Evolutionary conservation across 1,140 invertebrate genomes (phyloP), one percentile per base, ranked within the genome.

Genomic region (Mamestra configurata): DNA sequence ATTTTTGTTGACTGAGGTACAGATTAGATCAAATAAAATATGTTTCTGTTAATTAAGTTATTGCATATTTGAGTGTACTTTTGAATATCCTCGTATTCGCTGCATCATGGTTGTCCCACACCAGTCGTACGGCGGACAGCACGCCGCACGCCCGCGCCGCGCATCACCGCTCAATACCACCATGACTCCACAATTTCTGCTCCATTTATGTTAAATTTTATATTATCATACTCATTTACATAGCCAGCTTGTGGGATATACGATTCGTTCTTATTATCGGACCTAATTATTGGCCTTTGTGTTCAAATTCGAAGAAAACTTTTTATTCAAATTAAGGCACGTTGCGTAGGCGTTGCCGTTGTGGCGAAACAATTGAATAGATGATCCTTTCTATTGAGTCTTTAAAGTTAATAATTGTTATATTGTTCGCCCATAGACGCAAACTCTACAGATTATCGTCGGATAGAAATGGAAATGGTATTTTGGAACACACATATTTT

Each of bases 191-290:
- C 93, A 93, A 86, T 88, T 92, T 94, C 88, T 88, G 86, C 89
- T 92, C 89, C 89, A 92, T 92, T 94, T 93, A 93, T 89, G 88
- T 90, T 92, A 88, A 92, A 91, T 89, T 89, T 86, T 84, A 92
- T 83, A 94, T 94, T 94, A 93, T 92, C 92, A 94, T 94, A 94
- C 89, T 86, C 85, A 94, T 94, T 94, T 93, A 91, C 92, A 94
- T 94, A 93, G 84, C 87, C 84, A 84, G 86, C 86, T 80, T 82
- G 85, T 85, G 84, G 85, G 83, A 88, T 88, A 88, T 88, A 90
- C 82, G 86, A 77, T 86, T 79, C 84, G 64, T 86, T 84, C 85
- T 90, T 92, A 91, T 91, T 90, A 93, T 90, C 85, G 90, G 83
- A 89, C 89, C 89, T 94, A 94, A 94, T 94, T 93, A 94, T 94